Percentiles rank a stretch among this genome's conserved stretches.
Conservation (phyloP, 1,140 invertebrate species). For the Bilobella aurantiaca region DNA sequence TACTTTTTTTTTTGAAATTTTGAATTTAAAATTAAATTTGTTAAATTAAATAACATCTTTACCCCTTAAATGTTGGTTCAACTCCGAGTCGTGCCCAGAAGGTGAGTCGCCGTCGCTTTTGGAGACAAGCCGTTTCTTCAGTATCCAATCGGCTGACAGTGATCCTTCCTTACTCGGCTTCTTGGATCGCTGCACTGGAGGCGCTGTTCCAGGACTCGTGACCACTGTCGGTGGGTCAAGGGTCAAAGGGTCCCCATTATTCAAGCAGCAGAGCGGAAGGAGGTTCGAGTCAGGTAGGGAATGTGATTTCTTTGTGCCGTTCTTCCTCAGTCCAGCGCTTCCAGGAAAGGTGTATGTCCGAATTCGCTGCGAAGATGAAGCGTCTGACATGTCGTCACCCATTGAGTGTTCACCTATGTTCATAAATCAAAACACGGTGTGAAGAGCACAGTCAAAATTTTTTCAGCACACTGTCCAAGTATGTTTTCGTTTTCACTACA, state of each 20-base stretch:
- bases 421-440: background rate
- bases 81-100: slow-evolving; percentile 16
- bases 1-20: too few relatives aligned
- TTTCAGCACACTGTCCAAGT: too few relatives aligned
- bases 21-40: too few relatives aligned
- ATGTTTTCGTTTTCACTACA: background rate
- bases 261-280: slow-evolving; percentile 28
- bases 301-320: slow-evolving; percentile 27
- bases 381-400: background rate
- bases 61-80: background rate
- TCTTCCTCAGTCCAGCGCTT: background rate
- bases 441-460: background rate
- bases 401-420: background rate
- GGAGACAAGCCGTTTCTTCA: slow-evolving; percentile 26
- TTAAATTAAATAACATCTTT: too few relatives aligned
- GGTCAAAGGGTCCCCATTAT: slow-evolving; percentile 1
- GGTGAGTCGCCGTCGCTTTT: slow-evolving; percentile 33
- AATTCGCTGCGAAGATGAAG: slow-evolving; percentile 15
- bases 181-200: background rate
- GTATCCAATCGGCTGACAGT: slow-evolving; percentile 25
- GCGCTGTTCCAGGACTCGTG: too few relatives aligned
- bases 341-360: slow-evolving; percentile 19
- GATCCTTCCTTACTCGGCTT: background rate
- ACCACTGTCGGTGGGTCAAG: background rate
- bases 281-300: slow-evolving; percentile 31